phyloP scores from a whole-genome alignment of 2,113 vertebrate species.

The Nansenia antarctica region DNA sequence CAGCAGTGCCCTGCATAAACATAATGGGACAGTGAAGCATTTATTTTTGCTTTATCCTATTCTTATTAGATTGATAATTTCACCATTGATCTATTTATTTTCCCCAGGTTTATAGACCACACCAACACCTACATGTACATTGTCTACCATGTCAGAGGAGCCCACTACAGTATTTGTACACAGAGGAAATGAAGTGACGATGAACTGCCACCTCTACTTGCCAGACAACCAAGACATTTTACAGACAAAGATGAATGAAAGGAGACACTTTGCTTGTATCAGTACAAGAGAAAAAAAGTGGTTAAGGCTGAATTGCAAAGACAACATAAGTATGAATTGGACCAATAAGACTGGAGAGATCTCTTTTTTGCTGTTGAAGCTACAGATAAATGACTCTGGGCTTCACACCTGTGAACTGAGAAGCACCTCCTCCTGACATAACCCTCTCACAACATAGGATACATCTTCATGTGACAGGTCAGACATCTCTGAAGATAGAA shows the following conservation, averaged over 20 bases:
- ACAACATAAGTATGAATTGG: slow-evolving; percentile 8
- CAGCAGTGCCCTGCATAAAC: no score
- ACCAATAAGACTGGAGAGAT: slow-evolving; percentile 19
- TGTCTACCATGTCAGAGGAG: neutral
- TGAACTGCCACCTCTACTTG: slow-evolving; percentile 15
- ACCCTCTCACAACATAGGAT: neutral
- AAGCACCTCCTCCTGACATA: slow-evolving; percentile 20
- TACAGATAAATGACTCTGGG: slow-evolving; percentile 18
- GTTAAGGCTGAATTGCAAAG: neutral
- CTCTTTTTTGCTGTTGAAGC: slow-evolving; percentile 18
- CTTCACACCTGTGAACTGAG: slow-evolving; percentile 22
- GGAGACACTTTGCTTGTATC: neutral
- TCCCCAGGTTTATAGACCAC: neutral
- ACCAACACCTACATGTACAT: no score
- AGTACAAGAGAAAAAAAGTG: neutral
- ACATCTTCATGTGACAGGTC: slow-evolving; percentile 28
- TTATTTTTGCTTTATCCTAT: neutral
- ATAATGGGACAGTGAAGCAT: no score
- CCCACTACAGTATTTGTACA: neutral
- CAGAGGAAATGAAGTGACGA: slow-evolving; percentile 9
- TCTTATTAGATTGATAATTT: neutral
- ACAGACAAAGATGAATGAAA: neutral
- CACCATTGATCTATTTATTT: neutral
- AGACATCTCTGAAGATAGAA: slow-evolving; percentile 2
- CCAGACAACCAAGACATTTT: neutral